These are phyloP conservation scores for Asbolus verrucosus DNA, from an alignment of 1,140 invertebrate genomes.

Conservation along the genomic window DNA sequence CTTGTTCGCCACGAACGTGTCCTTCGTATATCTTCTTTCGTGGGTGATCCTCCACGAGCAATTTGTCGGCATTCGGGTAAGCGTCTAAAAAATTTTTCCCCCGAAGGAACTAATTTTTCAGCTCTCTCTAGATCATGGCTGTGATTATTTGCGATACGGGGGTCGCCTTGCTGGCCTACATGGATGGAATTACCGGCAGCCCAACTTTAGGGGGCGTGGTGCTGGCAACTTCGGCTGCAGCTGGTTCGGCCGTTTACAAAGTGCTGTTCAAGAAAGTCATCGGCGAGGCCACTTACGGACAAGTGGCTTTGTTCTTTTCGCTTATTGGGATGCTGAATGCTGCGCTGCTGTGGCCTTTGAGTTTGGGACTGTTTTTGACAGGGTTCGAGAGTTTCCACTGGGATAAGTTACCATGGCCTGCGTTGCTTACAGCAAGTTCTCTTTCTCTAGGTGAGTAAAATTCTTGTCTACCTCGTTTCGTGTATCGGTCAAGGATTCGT, in stretches of 20 bases:
- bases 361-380: conserved; percentile 85
- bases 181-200: conserved; percentile 93
- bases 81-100: conserved; percentile 54
- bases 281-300: conserved; percentile 89
- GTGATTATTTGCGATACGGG: conserved; percentile 95
- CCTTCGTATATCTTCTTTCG: conserved; percentile 92
- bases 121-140: conserved; percentile 88
- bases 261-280: conserved; percentile 92
- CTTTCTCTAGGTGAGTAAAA: conserved; percentile 77
- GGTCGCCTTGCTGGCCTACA: conserved; percentile 92
- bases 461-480: not conserved
- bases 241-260: conserved; percentile 92
- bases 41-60: conserved; percentile 97
- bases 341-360: conserved; percentile 87
- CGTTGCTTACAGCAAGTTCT: conserved; percentile 80
- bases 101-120: no score
- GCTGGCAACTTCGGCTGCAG: conserved; percentile 88
- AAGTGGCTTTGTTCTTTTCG: conserved; percentile 89
- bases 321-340: conserved; percentile 87
- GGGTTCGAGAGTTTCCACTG: conserved; percentile 84
- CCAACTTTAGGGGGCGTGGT: conserved; percentile 91
- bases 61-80: conserved; percentile 94
- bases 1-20: conserved; percentile 92
- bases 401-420: conserved; percentile 83
- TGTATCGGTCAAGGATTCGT: not conserved